Conservation (phyloP, 1,140 invertebrate species). For the Trichomalopsis sarcophagae region DNA sequence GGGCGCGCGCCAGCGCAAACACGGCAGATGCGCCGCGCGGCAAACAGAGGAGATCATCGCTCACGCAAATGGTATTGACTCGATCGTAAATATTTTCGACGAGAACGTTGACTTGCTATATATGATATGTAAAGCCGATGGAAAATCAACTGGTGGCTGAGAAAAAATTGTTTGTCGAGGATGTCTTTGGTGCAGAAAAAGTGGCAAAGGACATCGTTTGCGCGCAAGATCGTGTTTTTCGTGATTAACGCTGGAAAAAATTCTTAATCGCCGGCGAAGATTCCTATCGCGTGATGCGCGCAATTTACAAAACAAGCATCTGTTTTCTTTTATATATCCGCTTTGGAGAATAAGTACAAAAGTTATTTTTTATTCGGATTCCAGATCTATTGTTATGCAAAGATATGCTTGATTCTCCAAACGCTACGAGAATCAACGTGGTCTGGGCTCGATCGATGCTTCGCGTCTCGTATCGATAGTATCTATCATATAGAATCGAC, state of each 20-base stretch:
- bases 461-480: not conserved
- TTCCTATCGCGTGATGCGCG: not conserved
- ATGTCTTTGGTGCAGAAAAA: too few relatives aligned
- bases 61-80: conserved; percentile 45
- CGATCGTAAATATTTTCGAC: not conserved
- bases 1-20: not conserved
- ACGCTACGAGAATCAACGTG: not conserved
- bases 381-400: not conserved
- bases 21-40: not conserved
- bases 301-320: not conserved
- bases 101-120: not conserved
- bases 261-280: not conserved
- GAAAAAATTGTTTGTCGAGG: too few relatives aligned
- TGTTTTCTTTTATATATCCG: too few relatives aligned
- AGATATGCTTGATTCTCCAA: not conserved
- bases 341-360: too few relatives aligned
- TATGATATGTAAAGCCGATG: not conserved
- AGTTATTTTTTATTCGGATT: not conserved
- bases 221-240: not conserved
- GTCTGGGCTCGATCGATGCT: not conserved
- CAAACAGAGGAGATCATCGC: conserved; percentile 3
- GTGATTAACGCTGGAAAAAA: not conserved
- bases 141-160: too few relatives aligned
- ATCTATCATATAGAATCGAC: conserved; percentile 1
- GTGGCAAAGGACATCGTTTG: too few relatives aligned